Percentiles rank a stretch among this genome's conserved stretches.
These are phyloP conservation scores for Chloroclysta siterata DNA, from an alignment of 2,888 invertebrate genomes.

Conservation along the genomic window DNA sequence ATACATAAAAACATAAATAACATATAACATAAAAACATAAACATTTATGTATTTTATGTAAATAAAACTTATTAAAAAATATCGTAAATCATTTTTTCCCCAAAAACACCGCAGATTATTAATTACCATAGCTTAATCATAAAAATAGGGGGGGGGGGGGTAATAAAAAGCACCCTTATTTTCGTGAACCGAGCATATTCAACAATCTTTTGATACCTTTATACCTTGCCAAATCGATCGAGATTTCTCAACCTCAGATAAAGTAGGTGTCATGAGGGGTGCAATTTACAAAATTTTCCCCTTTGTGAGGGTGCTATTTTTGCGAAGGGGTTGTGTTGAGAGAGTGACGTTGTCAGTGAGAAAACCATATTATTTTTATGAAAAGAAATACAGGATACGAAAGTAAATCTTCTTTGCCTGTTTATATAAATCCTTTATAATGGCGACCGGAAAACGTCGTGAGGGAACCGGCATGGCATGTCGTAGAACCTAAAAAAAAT, in stretches of 20 bases:
- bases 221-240: constrained; percentile 37
- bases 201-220: constrained; percentile 28
- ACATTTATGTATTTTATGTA: no score
- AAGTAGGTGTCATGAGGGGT: constrained; percentile 71
- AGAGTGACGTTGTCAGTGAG: constrained; percentile 30
- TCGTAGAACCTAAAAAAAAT: no score
- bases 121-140: neutral
- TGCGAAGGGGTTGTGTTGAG: constrained; percentile 32
- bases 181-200: constrained; percentile 23
- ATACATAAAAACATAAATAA: no score
- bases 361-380: constrained; percentile 29
- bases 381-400: neutral
- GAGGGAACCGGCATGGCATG: no score
- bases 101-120: neutral
- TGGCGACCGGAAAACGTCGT: no score
- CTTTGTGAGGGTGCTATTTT: constrained; percentile 64
- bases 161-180: constrained; percentile 10
- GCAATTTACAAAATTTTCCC: constrained; percentile 76
- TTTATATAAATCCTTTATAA: neutral
- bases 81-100: no score
- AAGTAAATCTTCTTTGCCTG: constrained; percentile 1
- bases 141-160: neutral
- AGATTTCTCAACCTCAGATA: constrained; percentile 60
- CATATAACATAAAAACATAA: no score
- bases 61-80: no score